phyloP scores from a whole-genome alignment of 1,140 invertebrate genomes.

The Eriosoma lanigerum region DNA sequence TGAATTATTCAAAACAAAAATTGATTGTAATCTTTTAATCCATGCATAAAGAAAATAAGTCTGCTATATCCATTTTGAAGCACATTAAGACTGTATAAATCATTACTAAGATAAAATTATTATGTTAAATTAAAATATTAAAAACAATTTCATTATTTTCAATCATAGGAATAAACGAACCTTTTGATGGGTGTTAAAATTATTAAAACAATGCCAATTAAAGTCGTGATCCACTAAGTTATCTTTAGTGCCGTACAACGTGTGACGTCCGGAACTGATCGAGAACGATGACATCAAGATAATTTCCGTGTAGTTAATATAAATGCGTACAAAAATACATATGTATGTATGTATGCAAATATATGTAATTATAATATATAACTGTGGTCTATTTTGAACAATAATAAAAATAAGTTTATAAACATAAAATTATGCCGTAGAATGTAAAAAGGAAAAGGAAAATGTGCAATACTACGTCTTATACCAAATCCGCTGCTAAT shows the following conservation, averaged over 20 bases:
- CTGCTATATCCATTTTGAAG: not conserved
- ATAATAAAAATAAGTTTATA: not conserved
- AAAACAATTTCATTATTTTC: too few relatives aligned
- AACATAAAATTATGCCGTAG: not conserved
- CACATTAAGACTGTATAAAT: not conserved
- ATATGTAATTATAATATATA: not conserved
- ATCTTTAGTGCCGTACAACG: conserved; percentile 46
- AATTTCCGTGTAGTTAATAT: not conserved
- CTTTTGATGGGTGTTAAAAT: conserved; percentile 41
- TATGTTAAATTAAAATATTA: conserved; percentile 18
- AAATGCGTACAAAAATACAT: not conserved
- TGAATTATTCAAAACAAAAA: not conserved
- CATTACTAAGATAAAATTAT: conserved; percentile 10
- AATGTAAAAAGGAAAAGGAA: not conserved
- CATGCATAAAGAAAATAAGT: conserved; percentile 28
- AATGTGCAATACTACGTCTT: too few relatives aligned
- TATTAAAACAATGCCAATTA: conserved; percentile 43
- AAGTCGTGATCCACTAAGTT: conserved; percentile 45
- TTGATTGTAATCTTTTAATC: not conserved
- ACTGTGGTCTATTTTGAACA: not conserved
- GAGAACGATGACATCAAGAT: conserved; percentile 53
- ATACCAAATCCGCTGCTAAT: too few relatives aligned
- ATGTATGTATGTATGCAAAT: not conserved
- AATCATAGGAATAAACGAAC: conserved; percentile 12
- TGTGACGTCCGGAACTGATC: conserved; percentile 52